Percentiles rank a stretch among this genome's conserved stretches.
phyloP scores from a whole-genome alignment of 2,888 invertebrate genomes.

The Cinara cedri region DNA sequence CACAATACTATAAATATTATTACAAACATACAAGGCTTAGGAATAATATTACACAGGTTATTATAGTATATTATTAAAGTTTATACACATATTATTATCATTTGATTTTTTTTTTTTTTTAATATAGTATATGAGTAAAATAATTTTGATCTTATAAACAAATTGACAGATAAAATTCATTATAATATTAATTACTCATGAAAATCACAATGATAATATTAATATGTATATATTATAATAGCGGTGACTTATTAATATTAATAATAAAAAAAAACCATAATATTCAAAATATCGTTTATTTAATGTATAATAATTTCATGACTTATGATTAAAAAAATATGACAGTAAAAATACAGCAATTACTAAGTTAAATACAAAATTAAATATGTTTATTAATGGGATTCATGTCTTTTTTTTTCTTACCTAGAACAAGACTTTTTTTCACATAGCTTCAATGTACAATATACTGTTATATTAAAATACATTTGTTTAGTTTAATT shows the following conservation, averaged over 20 bases:
- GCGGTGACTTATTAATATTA: conserved; percentile 19
- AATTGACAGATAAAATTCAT: conserved; percentile 21
- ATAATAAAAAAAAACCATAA: conserved; percentile 22
- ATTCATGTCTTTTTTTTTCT: conserved; percentile 18
- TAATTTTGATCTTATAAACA: conserved; percentile 44
- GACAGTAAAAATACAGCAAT: conserved; percentile 35
- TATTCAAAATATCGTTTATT: conserved; percentile 42
- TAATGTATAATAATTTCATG: conserved; percentile 37
- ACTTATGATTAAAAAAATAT: conserved; percentile 34
- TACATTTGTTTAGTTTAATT: conserved; percentile 24
- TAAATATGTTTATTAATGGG: conserved; percentile 35
- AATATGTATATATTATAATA: conserved; percentile 39
- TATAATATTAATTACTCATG: conserved; percentile 4
- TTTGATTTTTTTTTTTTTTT: conserved; percentile 46
- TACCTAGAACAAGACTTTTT: conserved; percentile 51
- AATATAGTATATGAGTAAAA: conserved; percentile 6
- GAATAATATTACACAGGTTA: conserved; percentile 24
- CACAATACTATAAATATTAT: conserved; percentile 24
- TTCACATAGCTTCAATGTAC: conserved; percentile 18
- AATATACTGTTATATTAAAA: conserved; percentile 15
- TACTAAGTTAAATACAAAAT: conserved; percentile 40
- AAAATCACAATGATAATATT: conserved; percentile 42
- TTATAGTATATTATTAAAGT: conserved; percentile 6
- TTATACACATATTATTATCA: conserved; percentile 48
- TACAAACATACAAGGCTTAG: conserved; percentile 43